Evolutionary conservation across 2,113 vertebrate genomes (phyloP).

Genomic region (Megaptera novaeangliae): DNA sequence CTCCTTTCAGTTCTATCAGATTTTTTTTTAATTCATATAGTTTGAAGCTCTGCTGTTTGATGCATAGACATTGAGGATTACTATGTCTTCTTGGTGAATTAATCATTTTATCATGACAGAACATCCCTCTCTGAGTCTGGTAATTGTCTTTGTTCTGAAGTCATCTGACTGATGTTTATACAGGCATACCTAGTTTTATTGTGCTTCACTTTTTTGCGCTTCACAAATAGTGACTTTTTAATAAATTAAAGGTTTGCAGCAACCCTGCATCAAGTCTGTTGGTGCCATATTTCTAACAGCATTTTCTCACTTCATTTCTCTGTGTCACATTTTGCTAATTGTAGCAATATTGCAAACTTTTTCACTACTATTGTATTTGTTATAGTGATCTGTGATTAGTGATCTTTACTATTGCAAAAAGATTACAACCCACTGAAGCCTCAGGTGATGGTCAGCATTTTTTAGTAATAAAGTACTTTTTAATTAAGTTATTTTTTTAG

Average conservation of each 20-base stretch:
- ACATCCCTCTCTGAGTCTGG: neutral
- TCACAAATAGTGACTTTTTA: neutral
- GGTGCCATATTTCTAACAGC: neutral
- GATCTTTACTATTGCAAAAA: neutral
- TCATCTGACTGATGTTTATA: neutral
- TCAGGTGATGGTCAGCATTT: neutral
- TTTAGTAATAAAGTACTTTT: neutral
- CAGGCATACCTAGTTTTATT: neutral
- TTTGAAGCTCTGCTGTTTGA: constrained; percentile 9
- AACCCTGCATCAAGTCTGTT: neutral
- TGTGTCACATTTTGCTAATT: neutral
- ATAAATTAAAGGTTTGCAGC: neutral
- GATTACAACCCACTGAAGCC: neutral
- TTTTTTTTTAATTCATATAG: neutral
- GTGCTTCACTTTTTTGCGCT: neutral
- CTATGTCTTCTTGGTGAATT: neutral
- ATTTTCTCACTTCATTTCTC: neutral
- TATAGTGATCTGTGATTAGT: neutral
- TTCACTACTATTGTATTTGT: neutral
- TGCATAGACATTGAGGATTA: neutral
- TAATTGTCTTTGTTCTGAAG: neutral
- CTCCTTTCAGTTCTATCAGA: constrained; percentile 1
- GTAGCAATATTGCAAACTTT: neutral
- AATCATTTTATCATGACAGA: neutral
- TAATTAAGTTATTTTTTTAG: neutral